Base-by-base conservation (phyloP, 2,888 invertebrate species). In the Athalia rosae region DNA sequence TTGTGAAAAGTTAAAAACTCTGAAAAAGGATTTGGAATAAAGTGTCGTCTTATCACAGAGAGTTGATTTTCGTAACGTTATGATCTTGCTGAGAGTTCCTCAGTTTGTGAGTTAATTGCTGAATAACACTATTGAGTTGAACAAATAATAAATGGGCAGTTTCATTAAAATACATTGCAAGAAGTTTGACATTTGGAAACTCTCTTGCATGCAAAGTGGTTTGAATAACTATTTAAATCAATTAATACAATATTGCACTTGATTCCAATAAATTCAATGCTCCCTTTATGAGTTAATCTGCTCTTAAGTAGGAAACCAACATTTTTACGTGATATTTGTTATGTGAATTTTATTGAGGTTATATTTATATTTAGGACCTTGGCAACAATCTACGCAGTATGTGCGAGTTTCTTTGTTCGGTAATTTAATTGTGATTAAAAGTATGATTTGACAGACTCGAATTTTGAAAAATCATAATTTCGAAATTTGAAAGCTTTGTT, bases 371-470 rank as follows among this genome's bases (percentile, higher is more conserved):
- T 71, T 4, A 11, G 61, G 48, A 9, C 61, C 74, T 47, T 48
- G 47, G 41, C 58, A 4, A 48, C 11, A 59, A 48, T 74, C 50
- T 74, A 74, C 74, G 74, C 62, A 74, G 74, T 74, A 74, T 74
- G 15, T 58, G 13, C 28, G 41, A 28, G 1, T 13, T 59, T 74
- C 61, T 74, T 74, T 61, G 74, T 61, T 62, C 13, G 15, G 11
- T 61, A 9, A 15, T 48, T 28, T 4, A 7, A 74, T 74, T 61
- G 45, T 71, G 50, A 50, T 15, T 9, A 7, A 56, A 9, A 4
- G 8, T 58, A 43, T 59, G n/a, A 58, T n/a, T 9, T 11, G 8
- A 13, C 45, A 1, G 15, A 9, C 4, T 0, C 7, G 45, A 45
- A 58, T 47, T 13, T 58, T 13, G 3, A n/a, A 5, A 3, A 3